Percentiles rank a stretch among this genome's conserved stretches.
These are phyloP conservation scores for Sebastiscus albofasciatus DNA, from an alignment of 2,797 vertebrate species.

Conservation along the genomic window DNA sequence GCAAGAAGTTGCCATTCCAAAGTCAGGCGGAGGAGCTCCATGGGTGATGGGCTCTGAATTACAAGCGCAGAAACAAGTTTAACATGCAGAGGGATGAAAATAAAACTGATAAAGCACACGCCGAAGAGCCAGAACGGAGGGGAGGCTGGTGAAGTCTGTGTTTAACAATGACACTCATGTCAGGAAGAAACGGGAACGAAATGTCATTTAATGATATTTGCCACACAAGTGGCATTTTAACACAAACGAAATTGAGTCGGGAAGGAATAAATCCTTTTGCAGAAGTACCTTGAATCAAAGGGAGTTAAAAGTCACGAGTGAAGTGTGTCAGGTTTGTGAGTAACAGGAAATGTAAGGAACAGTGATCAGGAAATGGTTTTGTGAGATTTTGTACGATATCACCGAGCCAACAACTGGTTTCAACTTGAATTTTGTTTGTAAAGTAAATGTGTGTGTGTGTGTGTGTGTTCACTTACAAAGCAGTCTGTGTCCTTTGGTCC, in stretches of 20 bases:
- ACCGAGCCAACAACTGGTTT: neutral
- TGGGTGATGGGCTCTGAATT: constrained; percentile 19
- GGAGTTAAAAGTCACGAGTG: neutral
- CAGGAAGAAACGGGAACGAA: constrained; percentile 39
- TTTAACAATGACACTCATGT: constrained; percentile 41
- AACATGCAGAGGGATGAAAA: constrained; percentile 19
- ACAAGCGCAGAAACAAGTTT: constrained; percentile 4
- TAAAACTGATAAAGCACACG: constrained; percentile 10
- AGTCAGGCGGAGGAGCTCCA: neutral
- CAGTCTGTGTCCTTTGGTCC: constrained; percentile 98
- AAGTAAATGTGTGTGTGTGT: neutral
- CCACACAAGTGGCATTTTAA: constrained; percentile 42
- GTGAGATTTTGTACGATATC: neutral
- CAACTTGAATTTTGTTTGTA: neutral
- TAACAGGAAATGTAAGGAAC: neutral
- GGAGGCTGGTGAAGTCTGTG: constrained; percentile 13
- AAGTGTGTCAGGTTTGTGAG: constrained; percentile 2
- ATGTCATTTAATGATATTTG: constrained; percentile 46
- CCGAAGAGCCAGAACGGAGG: neutral
- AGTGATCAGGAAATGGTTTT: neutral
- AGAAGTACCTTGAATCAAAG: neutral
- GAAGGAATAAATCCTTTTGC: neutral
- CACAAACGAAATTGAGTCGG: neutral
- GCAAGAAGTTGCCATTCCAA: neutral
- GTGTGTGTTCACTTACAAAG: constrained; percentile 87